These are phyloP conservation scores for Lycia hirtaria DNA, from an alignment of 2,888 invertebrate species.

Conservation along the genomic window DNA sequence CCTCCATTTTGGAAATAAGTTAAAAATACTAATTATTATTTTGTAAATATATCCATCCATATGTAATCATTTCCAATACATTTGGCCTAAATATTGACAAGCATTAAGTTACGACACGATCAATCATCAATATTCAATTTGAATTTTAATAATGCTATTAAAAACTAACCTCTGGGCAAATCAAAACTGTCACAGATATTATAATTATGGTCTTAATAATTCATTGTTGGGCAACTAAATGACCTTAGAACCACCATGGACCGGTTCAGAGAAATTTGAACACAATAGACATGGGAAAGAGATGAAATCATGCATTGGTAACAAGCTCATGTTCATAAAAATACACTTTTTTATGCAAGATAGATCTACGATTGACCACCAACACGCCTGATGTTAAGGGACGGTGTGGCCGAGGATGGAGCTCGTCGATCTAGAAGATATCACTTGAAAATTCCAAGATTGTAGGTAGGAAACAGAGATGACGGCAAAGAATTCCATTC, in stretches of 20 bases:
- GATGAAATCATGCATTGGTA: conserved; percentile 24
- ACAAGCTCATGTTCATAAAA: background rate
- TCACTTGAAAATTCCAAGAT: too few relatives aligned
- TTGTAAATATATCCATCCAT: background rate
- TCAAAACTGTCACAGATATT: conserved; percentile 60
- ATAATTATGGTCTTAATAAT: conserved; percentile 50
- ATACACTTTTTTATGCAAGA: too few relatives aligned
- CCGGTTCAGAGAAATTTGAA: background rate
- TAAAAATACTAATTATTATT: background rate
- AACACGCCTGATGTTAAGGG: too few relatives aligned
- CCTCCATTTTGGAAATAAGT: background rate
- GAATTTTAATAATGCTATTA: conserved; percentile 55
- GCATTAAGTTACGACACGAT: conserved; percentile 45
- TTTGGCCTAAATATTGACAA: conserved; percentile 24
- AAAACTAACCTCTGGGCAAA: conserved; percentile 54
- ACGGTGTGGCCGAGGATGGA: too few relatives aligned
- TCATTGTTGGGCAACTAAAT: conserved; percentile 28
- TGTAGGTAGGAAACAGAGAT: too few relatives aligned
- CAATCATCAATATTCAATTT: conserved; percentile 52
- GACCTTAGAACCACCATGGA: conserved; percentile 29
- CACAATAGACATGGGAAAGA: conserved; percentile 7
- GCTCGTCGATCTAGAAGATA: too few relatives aligned
- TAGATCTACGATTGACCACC: too few relatives aligned
- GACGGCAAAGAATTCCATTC: too few relatives aligned
- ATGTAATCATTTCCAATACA: background rate